Conservation (phyloP, 2,797 vertebrate species). For the Dromococcyx pavoninus region DNA sequence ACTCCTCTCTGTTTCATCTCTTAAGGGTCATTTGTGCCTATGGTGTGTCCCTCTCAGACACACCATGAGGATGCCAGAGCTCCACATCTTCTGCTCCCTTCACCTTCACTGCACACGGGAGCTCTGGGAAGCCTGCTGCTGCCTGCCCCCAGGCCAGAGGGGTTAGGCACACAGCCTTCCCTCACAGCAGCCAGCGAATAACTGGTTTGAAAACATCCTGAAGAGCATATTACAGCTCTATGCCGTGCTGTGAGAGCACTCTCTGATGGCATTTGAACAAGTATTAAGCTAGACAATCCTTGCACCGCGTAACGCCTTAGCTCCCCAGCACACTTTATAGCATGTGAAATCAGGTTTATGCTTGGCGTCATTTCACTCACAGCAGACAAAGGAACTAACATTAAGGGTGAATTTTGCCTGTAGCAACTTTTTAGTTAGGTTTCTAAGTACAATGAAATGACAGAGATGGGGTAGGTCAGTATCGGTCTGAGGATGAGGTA, state of each 20-base stretch:
- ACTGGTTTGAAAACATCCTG: neutral
- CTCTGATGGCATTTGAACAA: neutral
- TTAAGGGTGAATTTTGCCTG: neutral
- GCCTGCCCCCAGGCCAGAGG: neutral
- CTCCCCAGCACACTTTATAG: neutral
- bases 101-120: neutral
- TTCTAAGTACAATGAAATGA: neutral
- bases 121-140: neutral
- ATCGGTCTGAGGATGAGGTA: neutral
- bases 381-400: neutral
- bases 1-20: neutral
- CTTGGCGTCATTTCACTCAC: neutral
- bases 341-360: neutral
- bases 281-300: neutral
- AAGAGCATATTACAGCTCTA: neutral
- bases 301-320: accelerated
- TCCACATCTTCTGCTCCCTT: neutral
- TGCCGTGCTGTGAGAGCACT: neutral
- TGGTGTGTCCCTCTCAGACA: neutral
- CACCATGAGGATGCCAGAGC: neutral
- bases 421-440: neutral
- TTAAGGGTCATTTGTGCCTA: neutral
- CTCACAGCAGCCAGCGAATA: neutral
- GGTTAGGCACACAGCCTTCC: neutral
- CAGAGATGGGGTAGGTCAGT: neutral